Base-by-base conservation (phyloP, 2,797 vertebrate species). In the Antrozous pallidus region DNA sequence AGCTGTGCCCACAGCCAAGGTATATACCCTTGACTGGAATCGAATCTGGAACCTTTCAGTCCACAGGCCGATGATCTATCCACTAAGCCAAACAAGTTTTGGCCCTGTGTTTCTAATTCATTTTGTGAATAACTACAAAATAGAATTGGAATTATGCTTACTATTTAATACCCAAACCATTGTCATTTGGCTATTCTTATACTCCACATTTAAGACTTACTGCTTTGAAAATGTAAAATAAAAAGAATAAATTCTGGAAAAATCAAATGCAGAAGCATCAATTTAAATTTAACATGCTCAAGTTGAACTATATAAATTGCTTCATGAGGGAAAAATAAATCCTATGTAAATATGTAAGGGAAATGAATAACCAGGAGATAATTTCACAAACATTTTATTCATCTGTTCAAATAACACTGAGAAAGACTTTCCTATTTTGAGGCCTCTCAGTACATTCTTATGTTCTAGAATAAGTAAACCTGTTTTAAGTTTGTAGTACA, bases 161-260 rank as follows among this genome's bases (percentile, higher is more conserved):
- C 1, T 6, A 80, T 22, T 80, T 70, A 90, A 73, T 56, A 16
- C 2, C 36, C 49, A 71, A 51, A 40, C 12, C 2, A 33, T 54
- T 78, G 24, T 40, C 8, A 74, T 78, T 82, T 69, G 8, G 17
- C 5, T 54, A 26, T 63, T 70, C 31, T 65, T 78, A 0, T n/a
- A 82, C 13, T 28, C 18, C 3, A 54, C 5, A 22, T 31, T 91
- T 79, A 65, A 88, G 8, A 38, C 84, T 28, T 14, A 87, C 18
- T 11, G 17, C 17, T 31, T 63, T 40, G 20, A 56, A 71, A 77
- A 83, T 80, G 45, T 13, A 51, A 45, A 67, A 79, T 24, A 67
- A 80, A 78, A 94, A 74, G 38, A n/a, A n/a, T 89, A 1, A 83
- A 47, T 90, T 96, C 13, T 85, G 36, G 18, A 75, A 80, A 94